A percentile compares a stretch with the other conserved stretches of the same genome.
These are phyloP conservation scores for Gymnogyps californianus DNA, from an alignment of 2,113 vertebrate genomes.

Conservation along the genomic window DNA sequence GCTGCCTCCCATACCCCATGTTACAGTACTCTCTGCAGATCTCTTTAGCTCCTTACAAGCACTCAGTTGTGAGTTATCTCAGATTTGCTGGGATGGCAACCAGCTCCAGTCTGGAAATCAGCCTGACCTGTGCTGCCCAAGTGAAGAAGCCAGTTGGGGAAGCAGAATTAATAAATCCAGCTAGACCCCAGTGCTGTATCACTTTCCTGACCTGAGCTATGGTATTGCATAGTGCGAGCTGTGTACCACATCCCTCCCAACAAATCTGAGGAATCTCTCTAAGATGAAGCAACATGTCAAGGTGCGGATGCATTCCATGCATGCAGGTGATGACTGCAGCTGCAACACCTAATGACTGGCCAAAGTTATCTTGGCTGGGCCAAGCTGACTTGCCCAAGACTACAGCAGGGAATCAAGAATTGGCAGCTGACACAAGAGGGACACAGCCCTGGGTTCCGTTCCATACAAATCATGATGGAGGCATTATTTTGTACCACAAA, in stretches of 20 bases:
- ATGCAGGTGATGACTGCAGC: neutral
- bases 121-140: neutral
- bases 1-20: neutral
- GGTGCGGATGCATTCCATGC: neutral
- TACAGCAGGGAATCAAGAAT: neutral
- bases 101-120: neutral
- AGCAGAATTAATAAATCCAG: neutral
- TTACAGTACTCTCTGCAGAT: neutral
- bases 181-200: neutral
- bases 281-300: accelerated
- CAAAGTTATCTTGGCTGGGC: neutral
- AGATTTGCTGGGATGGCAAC: neutral
- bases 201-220: neutral
- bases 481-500: neutral
- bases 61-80: neutral
- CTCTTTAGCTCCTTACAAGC: neutral
- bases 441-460: neutral
- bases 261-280: neutral
- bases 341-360: neutral
- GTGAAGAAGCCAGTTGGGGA: neutral
- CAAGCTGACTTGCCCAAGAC: neutral
- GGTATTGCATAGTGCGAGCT: neutral
- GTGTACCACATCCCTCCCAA: neutral
- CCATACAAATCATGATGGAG: neutral
- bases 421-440: neutral